phyloP scores from a whole-genome alignment of 2,888 invertebrate species.

The Bedellia somnulentella region DNA sequence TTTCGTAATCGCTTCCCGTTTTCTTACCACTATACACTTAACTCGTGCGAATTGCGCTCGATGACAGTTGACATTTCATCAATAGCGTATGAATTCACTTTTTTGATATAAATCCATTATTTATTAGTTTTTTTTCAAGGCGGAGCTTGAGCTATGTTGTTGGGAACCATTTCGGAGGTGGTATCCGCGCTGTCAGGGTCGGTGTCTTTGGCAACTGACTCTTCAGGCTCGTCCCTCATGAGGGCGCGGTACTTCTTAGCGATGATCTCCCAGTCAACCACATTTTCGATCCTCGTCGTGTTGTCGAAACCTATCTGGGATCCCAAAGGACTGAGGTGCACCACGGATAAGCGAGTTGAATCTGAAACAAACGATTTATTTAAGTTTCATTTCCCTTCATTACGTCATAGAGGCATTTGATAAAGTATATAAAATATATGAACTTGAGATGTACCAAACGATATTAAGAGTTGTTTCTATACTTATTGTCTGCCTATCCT shows the following conservation, averaged over 20 bases:
- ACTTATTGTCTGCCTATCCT: no score
- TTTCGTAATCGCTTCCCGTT: no score
- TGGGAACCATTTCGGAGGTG: slow-evolving; percentile 40
- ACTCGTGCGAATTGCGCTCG: no score
- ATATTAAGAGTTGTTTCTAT: not conserved
- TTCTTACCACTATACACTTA: no score
- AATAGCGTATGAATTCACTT: no score
- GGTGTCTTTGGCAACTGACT: slow-evolving; percentile 28
- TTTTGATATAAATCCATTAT: no score
- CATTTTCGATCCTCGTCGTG: slow-evolving; percentile 81
- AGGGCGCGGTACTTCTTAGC: slow-evolving; percentile 85
- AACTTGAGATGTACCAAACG: not conserved
- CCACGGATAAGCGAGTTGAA: slow-evolving; percentile 76
- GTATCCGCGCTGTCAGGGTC: slow-evolving; percentile 45
- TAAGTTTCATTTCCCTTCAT: not conserved
- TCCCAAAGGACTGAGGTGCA: slow-evolving; percentile 80
- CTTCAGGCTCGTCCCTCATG: slow-evolving; percentile 48
- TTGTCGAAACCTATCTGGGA: slow-evolving; percentile 83
- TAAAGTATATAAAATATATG: not conserved
- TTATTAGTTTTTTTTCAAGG: no score
- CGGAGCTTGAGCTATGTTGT: slow-evolving; percentile 37
- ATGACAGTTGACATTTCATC: no score
- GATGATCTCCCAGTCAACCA: slow-evolving; percentile 89
- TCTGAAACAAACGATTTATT: slow-evolving; percentile 33
- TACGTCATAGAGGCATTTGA: not conserved